Conservation (phyloP, 2,888 invertebrate species). For the Ochropleura leucogaster region DNA sequence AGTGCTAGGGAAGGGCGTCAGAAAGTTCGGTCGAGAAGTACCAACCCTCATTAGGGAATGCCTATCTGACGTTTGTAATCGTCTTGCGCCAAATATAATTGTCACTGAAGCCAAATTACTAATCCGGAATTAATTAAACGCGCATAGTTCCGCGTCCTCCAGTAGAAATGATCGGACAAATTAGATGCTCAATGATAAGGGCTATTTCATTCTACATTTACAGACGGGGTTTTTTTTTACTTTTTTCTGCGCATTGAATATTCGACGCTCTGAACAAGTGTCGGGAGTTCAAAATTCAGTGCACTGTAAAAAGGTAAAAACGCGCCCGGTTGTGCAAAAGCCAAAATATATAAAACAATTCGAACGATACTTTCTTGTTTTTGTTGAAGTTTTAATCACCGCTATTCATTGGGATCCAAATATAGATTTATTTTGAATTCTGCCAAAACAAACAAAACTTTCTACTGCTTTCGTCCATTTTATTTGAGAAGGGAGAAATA, state of each 20-base stretch:
- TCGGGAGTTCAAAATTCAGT: not conserved
- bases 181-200: conserved; percentile 40
- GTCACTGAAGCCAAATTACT: conserved; percentile 67
- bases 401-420: conserved; percentile 22
- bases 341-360: conserved; percentile 36
- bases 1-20: conserved; percentile 17
- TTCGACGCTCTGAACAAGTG: not conserved
- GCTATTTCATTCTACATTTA: not conserved
- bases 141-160: conserved; percentile 48
- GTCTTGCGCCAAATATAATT: conserved; percentile 65
- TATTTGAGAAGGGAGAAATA: conserved; percentile 35
- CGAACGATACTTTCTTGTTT: conserved; percentile 40
- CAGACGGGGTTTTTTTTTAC: not conserved
- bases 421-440: conserved; percentile 50
- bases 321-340: too few relatives aligned
- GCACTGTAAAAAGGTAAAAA: not conserved
- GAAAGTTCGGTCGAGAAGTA: conserved; percentile 63
- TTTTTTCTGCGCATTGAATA: not conserved
- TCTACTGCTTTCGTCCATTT: conserved; percentile 33
- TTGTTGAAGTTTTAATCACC: conserved; percentile 32
- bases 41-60: conserved; percentile 71
- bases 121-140: conserved; percentile 74
- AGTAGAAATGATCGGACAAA: conserved; percentile 50
- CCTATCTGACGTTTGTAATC: conserved; percentile 67
- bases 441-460: conserved; percentile 42